phyloP scores from a whole-genome alignment of 2,113 vertebrate species.

The Octodon degus region DNA sequence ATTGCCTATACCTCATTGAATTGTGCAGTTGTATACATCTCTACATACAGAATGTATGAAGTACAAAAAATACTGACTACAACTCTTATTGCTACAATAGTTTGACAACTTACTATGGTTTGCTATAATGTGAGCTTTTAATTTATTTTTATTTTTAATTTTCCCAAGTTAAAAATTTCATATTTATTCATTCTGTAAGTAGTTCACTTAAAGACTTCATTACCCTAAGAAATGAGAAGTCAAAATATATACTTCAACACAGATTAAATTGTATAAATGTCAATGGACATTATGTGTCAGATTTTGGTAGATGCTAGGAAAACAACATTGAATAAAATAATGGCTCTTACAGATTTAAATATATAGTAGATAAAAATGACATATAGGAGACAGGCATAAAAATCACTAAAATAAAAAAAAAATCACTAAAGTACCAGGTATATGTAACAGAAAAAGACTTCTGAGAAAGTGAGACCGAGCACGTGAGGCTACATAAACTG shows the following conservation, averaged over 20 bases:
- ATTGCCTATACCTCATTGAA: neutral
- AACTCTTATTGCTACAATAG: neutral
- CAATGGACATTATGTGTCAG: neutral
- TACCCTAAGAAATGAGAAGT: neutral
- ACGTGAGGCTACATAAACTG: neutral
- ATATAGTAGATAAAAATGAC: neutral
- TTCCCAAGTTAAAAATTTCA: neutral
- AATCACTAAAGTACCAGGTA: neutral
- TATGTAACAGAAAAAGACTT: neutral
- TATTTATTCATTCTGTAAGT: constrained; percentile 2
- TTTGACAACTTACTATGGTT: neutral
- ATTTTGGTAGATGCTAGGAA: neutral
- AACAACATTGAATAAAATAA: neutral
- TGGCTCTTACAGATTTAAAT: constrained; percentile 8
- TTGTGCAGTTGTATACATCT: neutral
- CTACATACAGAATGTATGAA: neutral
- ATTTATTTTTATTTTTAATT: neutral
- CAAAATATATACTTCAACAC: neutral
- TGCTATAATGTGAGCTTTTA: neutral
- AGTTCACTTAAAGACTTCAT: neutral
- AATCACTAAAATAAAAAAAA: neutral
- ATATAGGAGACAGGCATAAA: neutral
- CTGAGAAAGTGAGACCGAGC: neutral
- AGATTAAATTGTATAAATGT: constrained; percentile 8
- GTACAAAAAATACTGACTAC: neutral